Percentiles rank a stretch among this genome's conserved stretches.
Evolutionary conservation across 30 jellyfish, hydroid and myxozoan genomes (phyloP).

Genomic region (Turritopsis rubra): DNA sequence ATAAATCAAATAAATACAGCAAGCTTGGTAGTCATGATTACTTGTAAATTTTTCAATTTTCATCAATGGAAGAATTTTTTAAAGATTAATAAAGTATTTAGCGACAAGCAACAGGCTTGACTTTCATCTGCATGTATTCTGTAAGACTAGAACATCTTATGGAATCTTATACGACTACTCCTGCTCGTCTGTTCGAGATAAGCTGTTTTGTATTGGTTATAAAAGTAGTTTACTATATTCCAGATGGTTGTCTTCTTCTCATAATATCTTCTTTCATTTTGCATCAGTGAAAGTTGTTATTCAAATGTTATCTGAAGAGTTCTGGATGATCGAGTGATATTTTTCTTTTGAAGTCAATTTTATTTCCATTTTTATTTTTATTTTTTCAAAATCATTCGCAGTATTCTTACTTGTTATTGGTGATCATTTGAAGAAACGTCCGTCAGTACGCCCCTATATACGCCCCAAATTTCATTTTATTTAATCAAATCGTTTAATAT

Average conservation of each 20-base stretch:
- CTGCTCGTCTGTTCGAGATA: neutral
- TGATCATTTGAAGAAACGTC: no score
- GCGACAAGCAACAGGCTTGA: neutral
- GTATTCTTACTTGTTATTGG: neutral
- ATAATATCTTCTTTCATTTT: no score
- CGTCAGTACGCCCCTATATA: neutral
- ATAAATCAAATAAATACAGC: neutral
- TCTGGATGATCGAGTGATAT: no score
- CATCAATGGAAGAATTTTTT: neutral
- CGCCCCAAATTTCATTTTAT: neutral
- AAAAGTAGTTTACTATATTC: neutral
- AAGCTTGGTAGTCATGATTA: neutral
- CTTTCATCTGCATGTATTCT: neutral
- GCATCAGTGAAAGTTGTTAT: no score
- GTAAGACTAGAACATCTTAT: no score
- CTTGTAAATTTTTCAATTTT: neutral
- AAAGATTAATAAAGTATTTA: neutral
- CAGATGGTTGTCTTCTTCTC: no score
- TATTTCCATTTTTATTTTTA: no score
- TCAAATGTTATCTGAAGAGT: no score
- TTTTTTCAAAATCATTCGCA: no score
- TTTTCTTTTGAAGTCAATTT: no score
- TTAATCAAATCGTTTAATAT: no score
- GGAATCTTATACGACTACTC: no score
- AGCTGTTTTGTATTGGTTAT: neutral